Evolutionary conservation across 2,797 vertebrate species (phyloP).

Genomic region (Antrozous pallidus): DNA sequence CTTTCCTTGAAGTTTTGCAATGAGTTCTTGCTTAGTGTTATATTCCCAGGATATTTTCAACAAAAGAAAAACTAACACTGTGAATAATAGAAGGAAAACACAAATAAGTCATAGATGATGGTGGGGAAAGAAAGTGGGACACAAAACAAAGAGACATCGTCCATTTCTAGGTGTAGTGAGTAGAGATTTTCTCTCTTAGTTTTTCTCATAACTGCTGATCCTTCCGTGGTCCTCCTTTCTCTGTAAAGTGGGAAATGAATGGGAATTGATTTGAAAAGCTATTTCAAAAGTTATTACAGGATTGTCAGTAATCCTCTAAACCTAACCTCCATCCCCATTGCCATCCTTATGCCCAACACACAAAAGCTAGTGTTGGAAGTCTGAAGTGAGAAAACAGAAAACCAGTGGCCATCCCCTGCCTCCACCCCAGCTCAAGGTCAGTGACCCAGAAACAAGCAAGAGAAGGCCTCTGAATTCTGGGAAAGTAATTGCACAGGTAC

Average conservation of each 20-base stretch:
- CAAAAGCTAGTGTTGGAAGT: conserved; percentile 62
- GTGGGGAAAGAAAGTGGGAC: background rate
- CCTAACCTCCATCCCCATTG: conserved; percentile 49
- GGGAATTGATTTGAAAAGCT: conserved; percentile 76
- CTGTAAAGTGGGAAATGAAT: conserved; percentile 73
- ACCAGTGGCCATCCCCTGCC: background rate
- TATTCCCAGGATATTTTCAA: background rate
- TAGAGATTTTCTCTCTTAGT: conserved; percentile 34
- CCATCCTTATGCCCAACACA: conserved; percentile 38
- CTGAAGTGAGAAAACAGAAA: conserved; percentile 60
- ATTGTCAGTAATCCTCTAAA: conserved; percentile 77
- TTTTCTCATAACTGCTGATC: conserved; percentile 72
- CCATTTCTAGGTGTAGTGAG: conserved; percentile 44
- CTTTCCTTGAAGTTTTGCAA: background rate
- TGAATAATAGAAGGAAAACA: background rate
- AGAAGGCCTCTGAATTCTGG: conserved; percentile 41
- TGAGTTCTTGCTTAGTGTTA: background rate
- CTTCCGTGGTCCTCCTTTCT: conserved; percentile 60
- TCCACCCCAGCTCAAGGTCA: conserved; percentile 30
- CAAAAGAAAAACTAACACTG: background rate
- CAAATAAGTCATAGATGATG: background rate
- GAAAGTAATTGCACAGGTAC: conserved; percentile 32
- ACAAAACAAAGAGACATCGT: background rate
- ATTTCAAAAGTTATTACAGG: conserved; percentile 78
- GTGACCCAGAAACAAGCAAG: conserved; percentile 62